Percentiles rank a stretch among this genome's conserved stretches.
These are phyloP conservation scores for Agrilus biguttatus DNA, from an alignment of 2,888 invertebrate genomes.

Conservation along the genomic window DNA sequence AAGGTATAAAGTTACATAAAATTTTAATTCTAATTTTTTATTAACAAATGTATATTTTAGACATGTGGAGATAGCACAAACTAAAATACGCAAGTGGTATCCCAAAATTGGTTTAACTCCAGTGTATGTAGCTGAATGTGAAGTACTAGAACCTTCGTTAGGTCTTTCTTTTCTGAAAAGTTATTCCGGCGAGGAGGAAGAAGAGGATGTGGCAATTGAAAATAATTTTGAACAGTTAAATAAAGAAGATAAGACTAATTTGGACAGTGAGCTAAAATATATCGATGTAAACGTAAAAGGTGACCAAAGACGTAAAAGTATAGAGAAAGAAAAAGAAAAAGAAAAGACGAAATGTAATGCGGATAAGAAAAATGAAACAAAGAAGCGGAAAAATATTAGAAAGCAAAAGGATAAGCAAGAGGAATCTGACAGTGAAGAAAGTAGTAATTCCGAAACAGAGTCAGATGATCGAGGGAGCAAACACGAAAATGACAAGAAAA, in stretches of 20 bases:
- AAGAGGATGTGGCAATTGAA: neutral
- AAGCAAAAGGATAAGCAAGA: conserved; percentile 1
- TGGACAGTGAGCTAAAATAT: no score
- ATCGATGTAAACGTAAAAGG: neutral
- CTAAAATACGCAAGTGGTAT: conserved; percentile 18
- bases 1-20: conserved; percentile 1
- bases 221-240: neutral
- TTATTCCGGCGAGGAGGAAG: conserved; percentile 22
- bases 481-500: conserved; percentile 1
- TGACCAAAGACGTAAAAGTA: conserved; percentile 1
- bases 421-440: neutral
- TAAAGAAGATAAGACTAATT: no score
- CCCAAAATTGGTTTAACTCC: conserved; percentile 17
- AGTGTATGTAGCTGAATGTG: conserved; percentile 16
- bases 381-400: conserved; percentile 1
- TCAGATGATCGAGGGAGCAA: neutral
- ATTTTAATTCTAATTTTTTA: neutral
- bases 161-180: conserved; percentile 25
- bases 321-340: conserved; percentile 4
- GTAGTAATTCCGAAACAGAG: neutral
- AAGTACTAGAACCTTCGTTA: conserved; percentile 23
- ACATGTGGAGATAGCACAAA: no score
- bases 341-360: conserved; percentile 2
- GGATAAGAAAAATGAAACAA: conserved; percentile 1
- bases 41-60: no score